phyloP scores from a whole-genome alignment of 2,888 invertebrate species.

The Tyria jacobaeae region DNA sequence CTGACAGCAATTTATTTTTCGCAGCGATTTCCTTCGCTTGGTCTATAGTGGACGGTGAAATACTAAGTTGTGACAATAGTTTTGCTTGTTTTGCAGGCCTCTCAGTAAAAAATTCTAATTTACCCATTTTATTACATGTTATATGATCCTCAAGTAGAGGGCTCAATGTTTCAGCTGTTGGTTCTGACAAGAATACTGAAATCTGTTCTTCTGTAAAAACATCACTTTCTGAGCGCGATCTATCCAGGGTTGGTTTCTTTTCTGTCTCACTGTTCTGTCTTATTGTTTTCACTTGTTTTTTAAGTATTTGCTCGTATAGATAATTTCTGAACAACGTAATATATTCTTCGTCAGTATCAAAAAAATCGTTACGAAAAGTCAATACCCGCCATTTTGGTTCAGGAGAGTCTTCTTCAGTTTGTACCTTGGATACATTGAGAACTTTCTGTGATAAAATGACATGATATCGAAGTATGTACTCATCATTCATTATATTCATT shows the following conservation, averaged over 20 bases:
- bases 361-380: conserved; percentile 28
- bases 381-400: conserved; percentile 11
- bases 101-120: conserved; percentile 3
- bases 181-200: conserved; percentile 11
- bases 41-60: background rate
- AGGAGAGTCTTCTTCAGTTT: conserved; percentile 15
- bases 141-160: conserved; percentile 26
- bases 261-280: conserved; percentile 7
- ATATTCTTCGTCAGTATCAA: conserved; percentile 21
- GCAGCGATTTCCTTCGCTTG: conserved; percentile 8
- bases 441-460: conserved; percentile 25
- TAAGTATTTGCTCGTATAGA: conserved; percentile 24
- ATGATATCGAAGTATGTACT: conserved; percentile 32
- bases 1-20: background rate
- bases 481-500: conserved; percentile 25
- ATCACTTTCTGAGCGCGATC: background rate
- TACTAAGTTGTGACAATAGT: background rate
- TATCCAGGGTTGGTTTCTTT: background rate
- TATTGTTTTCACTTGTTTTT: conserved; percentile 9
- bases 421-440: conserved; percentile 22
- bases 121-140: conserved; percentile 4
- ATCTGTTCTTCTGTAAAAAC: conserved; percentile 4
- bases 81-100: background rate
- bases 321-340: conserved; percentile 23
- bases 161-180: conserved; percentile 11